Evolutionary conservation across 1,140 invertebrate genomes (phyloP).

Genomic region (Hyphantria cunea): DNA sequence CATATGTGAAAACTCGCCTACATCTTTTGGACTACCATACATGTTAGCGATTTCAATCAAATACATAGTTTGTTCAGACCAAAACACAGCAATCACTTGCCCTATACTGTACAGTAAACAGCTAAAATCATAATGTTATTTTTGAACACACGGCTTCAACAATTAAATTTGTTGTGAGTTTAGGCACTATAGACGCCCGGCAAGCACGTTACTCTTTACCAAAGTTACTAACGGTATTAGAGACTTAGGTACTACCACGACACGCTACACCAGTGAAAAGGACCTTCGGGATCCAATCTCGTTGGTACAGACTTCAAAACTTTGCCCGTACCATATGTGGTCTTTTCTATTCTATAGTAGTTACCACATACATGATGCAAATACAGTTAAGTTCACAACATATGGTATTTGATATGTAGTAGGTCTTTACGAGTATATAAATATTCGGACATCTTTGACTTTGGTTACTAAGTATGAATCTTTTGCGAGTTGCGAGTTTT

Average conservation of each 20-base stretch:
- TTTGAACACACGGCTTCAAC: constrained; percentile 19
- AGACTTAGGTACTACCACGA: constrained; percentile 38
- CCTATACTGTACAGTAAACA: too few relatives aligned
- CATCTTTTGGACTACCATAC: too few relatives aligned
- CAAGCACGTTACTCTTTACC: constrained; percentile 46
- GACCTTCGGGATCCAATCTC: constrained; percentile 23
- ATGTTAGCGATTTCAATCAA: too few relatives aligned
- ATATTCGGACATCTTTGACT: too few relatives aligned
- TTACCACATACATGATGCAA: not conserved
- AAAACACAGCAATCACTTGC: too few relatives aligned
- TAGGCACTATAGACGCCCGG: constrained; percentile 32
- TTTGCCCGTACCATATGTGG: not conserved
- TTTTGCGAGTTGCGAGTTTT: too few relatives aligned
- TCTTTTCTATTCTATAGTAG: not conserved
- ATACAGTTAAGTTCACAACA: too few relatives aligned
- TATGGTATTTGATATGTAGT: too few relatives aligned
- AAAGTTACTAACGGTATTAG: constrained; percentile 47
- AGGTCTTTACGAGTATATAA: too few relatives aligned
- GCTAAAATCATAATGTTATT: constrained; percentile 33
- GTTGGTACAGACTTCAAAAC: constrained; percentile 23
- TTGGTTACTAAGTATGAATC: too few relatives aligned
- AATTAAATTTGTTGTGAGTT: constrained; percentile 43
- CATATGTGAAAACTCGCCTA: too few relatives aligned
- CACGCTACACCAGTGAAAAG: constrained; percentile 18
- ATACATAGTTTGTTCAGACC: too few relatives aligned